phyloP scores from a whole-genome alignment of 2,113 vertebrate species.

The Agelaius phoeniceus region DNA sequence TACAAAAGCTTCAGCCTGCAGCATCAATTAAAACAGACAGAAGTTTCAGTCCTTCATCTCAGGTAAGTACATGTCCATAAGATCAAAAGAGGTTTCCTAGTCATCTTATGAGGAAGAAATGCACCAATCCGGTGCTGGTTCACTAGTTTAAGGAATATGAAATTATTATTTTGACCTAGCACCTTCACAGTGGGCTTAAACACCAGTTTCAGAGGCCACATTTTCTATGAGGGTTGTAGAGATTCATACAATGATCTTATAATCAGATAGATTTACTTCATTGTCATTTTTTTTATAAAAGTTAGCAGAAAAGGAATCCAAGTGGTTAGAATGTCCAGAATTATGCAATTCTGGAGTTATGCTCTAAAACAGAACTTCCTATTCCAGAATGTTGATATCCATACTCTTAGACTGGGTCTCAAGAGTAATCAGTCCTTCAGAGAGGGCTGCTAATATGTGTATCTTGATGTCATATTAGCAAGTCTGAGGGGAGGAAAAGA shows the following conservation, averaged over 20 bases:
- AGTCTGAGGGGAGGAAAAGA: neutral
- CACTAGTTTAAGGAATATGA: neutral
- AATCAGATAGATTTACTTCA: neutral
- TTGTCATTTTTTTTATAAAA: neutral
- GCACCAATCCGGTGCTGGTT: neutral
- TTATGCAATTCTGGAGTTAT: neutral
- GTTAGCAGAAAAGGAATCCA: neutral
- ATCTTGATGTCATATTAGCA: neutral
- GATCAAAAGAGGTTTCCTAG: neutral
- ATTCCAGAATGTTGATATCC: neutral
- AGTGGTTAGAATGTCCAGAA: neutral
- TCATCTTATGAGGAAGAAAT: neutral
- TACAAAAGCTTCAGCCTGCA: constrained; percentile 74
- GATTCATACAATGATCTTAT: neutral
- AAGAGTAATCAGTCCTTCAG: neutral
- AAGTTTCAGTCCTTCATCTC: constrained; percentile 84
- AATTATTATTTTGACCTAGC: neutral
- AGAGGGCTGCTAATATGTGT: neutral
- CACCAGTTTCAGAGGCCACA: neutral
- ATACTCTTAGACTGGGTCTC: neutral
- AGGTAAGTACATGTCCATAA: constrained; percentile 70
- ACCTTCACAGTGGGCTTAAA: neutral
- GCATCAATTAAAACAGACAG: constrained; percentile 81
- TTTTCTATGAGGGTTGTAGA: neutral
- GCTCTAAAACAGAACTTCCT: neutral